Evolutionary conservation across 2,888 invertebrate species (phyloP), one percentile per base, ranked within the genome.

Genomic region (Eupeodes luniger): DNA sequence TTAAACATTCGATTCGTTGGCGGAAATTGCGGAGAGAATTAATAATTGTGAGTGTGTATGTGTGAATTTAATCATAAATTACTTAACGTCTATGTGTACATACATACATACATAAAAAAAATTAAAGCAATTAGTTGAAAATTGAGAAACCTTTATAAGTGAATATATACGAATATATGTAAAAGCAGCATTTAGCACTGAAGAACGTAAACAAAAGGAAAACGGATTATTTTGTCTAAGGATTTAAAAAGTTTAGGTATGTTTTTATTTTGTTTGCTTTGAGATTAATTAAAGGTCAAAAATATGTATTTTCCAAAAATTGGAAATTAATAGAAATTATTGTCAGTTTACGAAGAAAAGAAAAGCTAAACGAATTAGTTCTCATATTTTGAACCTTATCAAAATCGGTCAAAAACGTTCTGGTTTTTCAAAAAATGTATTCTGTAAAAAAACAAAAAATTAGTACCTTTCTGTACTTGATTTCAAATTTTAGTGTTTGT

Each of bases 221-320:
- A 85, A 27, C 27, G 67, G 85, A 78, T 53, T 66, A 40, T 27
- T 44, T 51, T 55, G 85, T 64, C 75, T 70, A 81, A 88, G 85
- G 88, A 85, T 88, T 85, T 88, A 88, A 88, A 85, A 61, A 78
- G 40, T 59, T 88, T 88, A 88, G 78, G 88, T 88, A 88, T 40
- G 14, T 57, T 19, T 2, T 5, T 40, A 4, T 5, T 40, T 7
- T 36, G 36, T 36, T 40, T 40, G 5, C 5, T 40, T 40, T 40
- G 9, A 40, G 9, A 40, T 40, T 40, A 40, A 40, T 40, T 40
- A 40, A 40, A 40, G 6, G 40, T 40, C 40, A 27, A 27, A 27
- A 27, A 27, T 27, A 27, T 27, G 1, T 27, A 3, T 40, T 40
- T 40, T 40, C 40, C 40, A 40, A 27, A 27, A 27, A 27, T 27